phyloP scores from a whole-genome alignment of 2,888 invertebrate genomes.

The Colostygia pectinataria region DNA sequence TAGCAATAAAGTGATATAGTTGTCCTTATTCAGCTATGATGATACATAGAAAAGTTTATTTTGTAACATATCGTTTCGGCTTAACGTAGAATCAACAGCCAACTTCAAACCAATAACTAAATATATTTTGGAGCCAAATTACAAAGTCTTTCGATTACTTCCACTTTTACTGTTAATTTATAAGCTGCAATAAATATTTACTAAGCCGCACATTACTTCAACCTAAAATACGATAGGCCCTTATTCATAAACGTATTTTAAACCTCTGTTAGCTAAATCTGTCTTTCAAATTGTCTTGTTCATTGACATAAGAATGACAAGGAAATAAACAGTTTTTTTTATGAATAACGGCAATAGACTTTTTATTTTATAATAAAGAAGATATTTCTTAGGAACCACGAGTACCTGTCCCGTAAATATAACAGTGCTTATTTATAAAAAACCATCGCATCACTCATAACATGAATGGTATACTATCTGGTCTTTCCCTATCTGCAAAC shows the following conservation, averaged over 20 bases:
- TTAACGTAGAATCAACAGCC: slow-evolving; percentile 14
- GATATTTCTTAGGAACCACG: slow-evolving; percentile 3
- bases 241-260: too few species aligned
- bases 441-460: slow-evolving; percentile 28
- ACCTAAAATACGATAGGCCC: too few species aligned
- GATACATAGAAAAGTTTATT: slow-evolving; percentile 16
- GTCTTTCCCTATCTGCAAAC: slow-evolving; percentile 43
- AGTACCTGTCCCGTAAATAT: neutral
- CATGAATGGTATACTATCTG: slow-evolving; percentile 20
- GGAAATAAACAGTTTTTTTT: too few species aligned
- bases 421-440: slow-evolving; percentile 13
- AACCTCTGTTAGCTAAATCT: too few species aligned
- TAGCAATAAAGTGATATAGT: neutral
- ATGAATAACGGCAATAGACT: too few species aligned
- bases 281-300: too few species aligned
- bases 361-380: too few species aligned
- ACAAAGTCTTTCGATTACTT: too few species aligned
- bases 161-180: neutral
- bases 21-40: neutral
- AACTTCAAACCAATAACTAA: slow-evolving; percentile 9
- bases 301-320: too few species aligned
- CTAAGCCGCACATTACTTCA: too few species aligned
- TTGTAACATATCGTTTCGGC: slow-evolving; percentile 15
- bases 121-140: slow-evolving; percentile 1
- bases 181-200: too few species aligned